Base-by-base conservation (phyloP, 1,140 invertebrate species). In the Atta colombica region DNA sequence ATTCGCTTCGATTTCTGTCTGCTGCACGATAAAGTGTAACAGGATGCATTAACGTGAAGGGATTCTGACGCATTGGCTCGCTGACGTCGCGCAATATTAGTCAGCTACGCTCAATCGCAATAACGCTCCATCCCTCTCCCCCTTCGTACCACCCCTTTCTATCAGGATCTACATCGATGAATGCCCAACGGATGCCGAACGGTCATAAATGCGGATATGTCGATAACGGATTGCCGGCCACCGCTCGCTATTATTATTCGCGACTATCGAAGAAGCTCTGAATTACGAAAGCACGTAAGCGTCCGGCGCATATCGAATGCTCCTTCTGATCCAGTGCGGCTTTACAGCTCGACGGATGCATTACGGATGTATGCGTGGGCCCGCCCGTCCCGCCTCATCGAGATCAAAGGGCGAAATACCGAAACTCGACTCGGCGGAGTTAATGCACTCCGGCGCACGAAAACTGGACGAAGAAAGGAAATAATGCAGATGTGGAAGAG, bases 351-450 rank as follows among this genome's bases (percentile, higher is more conserved):
- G 80, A 14, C 68, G 80, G 69, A 61, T 82, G 69, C 78, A 88
- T 88, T 88, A 87, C 39, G 85, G 75, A 58, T 87, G 65, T 49
- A 77, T 39, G 55, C 63, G 65, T 28, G n/a, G 39, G 8, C 16
- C 1, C 49, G 39, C 18, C 5, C 58, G 45, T 31, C 7, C 21
- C 51, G 16, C 28, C 28, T 49, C 8, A 28, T 25, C n/a, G 35
- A 84, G 87, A 88, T 88, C 86, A 88, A 88, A 87, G 86, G 39
- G 55, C 21, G 28, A 58, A n/a, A 35, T 58, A 68, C 21, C 75
- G 28, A 88, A 88, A 65, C 71, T 58, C 69, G 69, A n/a, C 75
- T 88, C 87, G 53, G 28, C 31, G 51, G 31, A 66, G 69, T 21
- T 88, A 72, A 87, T 87, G 74, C 75, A 72, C 58, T 69, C 51